phyloP scores from a whole-genome alignment of 2,888 invertebrate genomes.

The Melieria crassipennis region DNA sequence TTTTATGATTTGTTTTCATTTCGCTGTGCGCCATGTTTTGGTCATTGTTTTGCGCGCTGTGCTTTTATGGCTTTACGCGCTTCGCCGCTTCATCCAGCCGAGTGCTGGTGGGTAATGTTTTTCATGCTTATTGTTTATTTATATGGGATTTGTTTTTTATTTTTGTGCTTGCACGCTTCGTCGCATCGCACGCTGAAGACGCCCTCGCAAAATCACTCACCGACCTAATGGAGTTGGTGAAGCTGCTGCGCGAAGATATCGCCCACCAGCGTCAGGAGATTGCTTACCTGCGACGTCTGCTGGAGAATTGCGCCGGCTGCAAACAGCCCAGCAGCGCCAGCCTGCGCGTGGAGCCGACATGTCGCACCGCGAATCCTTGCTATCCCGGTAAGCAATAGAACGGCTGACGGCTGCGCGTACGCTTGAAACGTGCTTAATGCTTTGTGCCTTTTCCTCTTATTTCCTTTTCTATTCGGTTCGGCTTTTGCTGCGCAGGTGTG shows the following conservation, averaged over 20 bases:
- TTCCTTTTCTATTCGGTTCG: constrained; percentile 1
- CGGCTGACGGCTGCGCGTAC: neutral
- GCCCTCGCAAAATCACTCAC: constrained; percentile 74
- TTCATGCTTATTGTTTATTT: too few species aligned
- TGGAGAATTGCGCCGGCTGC: constrained; percentile 83
- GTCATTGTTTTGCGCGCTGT: too few species aligned
- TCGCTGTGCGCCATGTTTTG: too few species aligned
- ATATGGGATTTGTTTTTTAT: too few species aligned
- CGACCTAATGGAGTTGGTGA: constrained; percentile 73
- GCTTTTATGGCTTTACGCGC: too few species aligned
- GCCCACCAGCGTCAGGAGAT: constrained; percentile 77
- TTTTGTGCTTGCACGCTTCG: too few species aligned
- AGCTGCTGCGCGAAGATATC: constrained; percentile 76
- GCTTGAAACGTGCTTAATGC: neutral
- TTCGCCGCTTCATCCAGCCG: too few species aligned
- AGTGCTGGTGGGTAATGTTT: too few species aligned
- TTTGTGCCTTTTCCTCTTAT: neutral
- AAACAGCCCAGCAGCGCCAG: constrained; percentile 61
- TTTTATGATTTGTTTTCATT: too few species aligned
- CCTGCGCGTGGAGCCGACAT: constrained; percentile 59
- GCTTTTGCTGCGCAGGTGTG: constrained; percentile 67
- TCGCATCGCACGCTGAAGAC: constrained; percentile 58
- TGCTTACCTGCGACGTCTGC: constrained; percentile 73
- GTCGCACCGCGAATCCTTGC: constrained; percentile 73
- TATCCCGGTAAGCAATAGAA: constrained; percentile 70